Evolutionary conservation across 2,113 vertebrate species (phyloP), one percentile per base, ranked within the genome.

Genomic region (Heterotis niloticus): DNA sequence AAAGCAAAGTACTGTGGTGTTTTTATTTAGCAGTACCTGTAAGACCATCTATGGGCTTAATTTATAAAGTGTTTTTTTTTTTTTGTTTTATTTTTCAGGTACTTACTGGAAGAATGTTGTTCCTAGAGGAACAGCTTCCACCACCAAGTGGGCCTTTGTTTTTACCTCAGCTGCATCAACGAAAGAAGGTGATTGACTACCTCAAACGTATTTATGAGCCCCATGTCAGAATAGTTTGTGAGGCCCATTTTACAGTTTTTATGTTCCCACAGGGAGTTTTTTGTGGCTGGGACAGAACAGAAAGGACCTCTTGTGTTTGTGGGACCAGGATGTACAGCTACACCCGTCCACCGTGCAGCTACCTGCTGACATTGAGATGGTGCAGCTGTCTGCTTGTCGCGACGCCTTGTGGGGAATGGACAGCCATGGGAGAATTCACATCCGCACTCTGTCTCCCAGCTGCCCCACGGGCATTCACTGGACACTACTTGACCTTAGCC

Each of bases 331-430:
- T 4, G 91, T 94, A 5, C 93, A 95, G 83, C 93, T 95, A 77
- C 94, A 92, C 65, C 97, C 97, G 10, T 96, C 94, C 5, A 97
- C 95, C 0, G 93, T 98, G 60, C 92, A 93, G 72, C 91, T 98
- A 16, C 96, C 96, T 0, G 89, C 93, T 0, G 96, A 98, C 4
- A 82, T 92, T 10, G 96, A 98, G 86, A 93, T 98, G 86, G 87
- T 90, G 60, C 92, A 94, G 23, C 89, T 98, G 72, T 94, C 96
- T 0, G 95, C 96, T 82, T 98, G 96, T 86, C 91, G 87, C 28
- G 97, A 99, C 0, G 96, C 97, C 0, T 90, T 99, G 0, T 99
- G 98, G 98, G 95, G 93, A 11, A 84, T 99, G 87, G 96, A 98
- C 87, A 85, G 81, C 64, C 90, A 92, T 0, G 96, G 98, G 23